A percentile compares a stretch with the other conserved stretches of the same genome.
Evolutionary conservation across 2,888 invertebrate species (phyloP).

Genomic region (Mesoligia furuncula): DNA sequence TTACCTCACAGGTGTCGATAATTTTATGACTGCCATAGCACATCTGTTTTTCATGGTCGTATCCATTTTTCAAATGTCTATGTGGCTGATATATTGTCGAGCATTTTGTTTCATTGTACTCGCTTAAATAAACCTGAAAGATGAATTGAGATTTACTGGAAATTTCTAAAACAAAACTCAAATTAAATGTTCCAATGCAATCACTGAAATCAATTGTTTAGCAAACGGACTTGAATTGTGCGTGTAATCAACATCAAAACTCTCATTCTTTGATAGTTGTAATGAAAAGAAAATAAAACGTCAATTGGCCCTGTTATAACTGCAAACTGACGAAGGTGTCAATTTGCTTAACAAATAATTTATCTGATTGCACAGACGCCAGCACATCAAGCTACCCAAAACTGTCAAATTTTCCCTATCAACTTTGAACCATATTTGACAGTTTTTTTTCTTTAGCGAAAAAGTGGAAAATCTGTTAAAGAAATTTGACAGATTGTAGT

Average conservation of each 20-base stretch:
- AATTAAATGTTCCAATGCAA: neutral
- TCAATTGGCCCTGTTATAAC: neutral
- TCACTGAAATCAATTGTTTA: neutral
- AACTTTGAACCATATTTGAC: no score
- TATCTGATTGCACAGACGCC: no score
- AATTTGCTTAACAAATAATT: neutral
- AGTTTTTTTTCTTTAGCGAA: no score
- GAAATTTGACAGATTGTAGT: no score
- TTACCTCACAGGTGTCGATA: slow-evolving; percentile 59
- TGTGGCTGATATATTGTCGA: slow-evolving; percentile 34
- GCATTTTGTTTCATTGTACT: slow-evolving; percentile 45
- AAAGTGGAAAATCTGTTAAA: no score
- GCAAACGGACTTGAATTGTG: neutral
- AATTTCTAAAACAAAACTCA: neutral
- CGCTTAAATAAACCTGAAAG: slow-evolving; percentile 39
- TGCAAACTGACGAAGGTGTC: neutral
- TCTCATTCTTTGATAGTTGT: neutral
- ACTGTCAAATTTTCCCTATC: no score
- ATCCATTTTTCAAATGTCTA: slow-evolving; percentile 45
- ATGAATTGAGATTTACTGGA: neutral
- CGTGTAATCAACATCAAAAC: neutral
- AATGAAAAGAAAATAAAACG: neutral
- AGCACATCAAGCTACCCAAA: no score
- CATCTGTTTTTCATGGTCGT: slow-evolving; percentile 50
- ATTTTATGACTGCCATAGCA: slow-evolving; percentile 41